Evolutionary conservation across 1,140 invertebrate species (phyloP), one percentile per base, ranked within the genome.

Genomic region (Planococcus citri): DNA sequence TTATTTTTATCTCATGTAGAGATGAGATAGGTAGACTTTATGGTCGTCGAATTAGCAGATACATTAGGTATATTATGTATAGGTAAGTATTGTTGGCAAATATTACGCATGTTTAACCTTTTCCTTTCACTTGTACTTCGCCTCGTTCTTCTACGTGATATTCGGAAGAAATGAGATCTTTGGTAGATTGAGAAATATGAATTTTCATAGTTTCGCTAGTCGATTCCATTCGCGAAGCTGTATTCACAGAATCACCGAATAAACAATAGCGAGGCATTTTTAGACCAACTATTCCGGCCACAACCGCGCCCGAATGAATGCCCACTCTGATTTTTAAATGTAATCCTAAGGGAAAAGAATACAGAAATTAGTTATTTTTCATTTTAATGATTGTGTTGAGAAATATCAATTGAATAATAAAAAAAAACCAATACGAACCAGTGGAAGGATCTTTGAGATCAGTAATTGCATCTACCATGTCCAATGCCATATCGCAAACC

Each of bases 211-310:
- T 87, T 76, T 89, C 85, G 70, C 91, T 91, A 0, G 91, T 94
- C 0, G 90, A 92, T 76, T 96, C 93, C 92, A 95, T 94, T 24
- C 92, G 79, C 0, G 91, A 92, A 2, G 92, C 92, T 6, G 91
- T 95, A 76, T 95, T 95, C 0, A 95, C 93, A 0, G 90, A 90
- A 75, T 96, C 93, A 0, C 94, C 94, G 76, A 97, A 97, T 0
- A 96, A 79, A 75, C 92, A 94, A 78, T 94, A 95, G n/a, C 91
- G 81, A 0, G 93, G 94, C 94, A 97, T 97, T 81, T 95, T 97
- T 0, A 95, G 77, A 0, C 94, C 94, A 0, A 97, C 94, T 24
- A 97, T 95, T 17, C 94, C 94, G 0, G 94, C 94, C 0, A 95
- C 93, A 1, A 96, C 93, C 1, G 91, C 88, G 0, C 92, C 92